These are phyloP conservation scores for Conomelus anceps DNA, from an alignment of 2,888 invertebrate species.

Conservation along the genomic window DNA sequence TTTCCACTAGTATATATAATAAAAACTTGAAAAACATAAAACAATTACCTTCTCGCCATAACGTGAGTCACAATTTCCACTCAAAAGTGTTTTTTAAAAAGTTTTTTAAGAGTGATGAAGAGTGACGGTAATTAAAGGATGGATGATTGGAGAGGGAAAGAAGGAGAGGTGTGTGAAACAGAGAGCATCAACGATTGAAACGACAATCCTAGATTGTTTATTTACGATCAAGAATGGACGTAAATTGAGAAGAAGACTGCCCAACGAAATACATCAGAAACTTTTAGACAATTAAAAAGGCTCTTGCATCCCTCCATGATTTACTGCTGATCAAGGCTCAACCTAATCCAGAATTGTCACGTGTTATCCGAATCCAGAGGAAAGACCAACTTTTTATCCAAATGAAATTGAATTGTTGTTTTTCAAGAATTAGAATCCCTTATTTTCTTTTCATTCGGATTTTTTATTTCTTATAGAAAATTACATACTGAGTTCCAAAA, in stretches of 20 bases:
- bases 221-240: background rate
- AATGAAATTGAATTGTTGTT: background rate
- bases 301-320: background rate
- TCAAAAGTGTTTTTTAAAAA: no score
- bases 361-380: background rate
- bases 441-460: background rate
- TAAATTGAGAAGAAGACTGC: background rate
- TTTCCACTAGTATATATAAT: no score
- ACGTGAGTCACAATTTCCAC: no score
- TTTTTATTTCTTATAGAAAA: background rate
- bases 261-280: slow-evolving; percentile 1
- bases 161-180: background rate
- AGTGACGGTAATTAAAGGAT: no score
- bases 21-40: no score
- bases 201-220: slow-evolving; percentile 8
- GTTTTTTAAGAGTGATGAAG: no score
- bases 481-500: background rate
- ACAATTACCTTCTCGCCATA: no score
- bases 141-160: background rate
- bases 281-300: slow-evolving; percentile 1
- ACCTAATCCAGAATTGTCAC: slow-evolving; percentile 10
- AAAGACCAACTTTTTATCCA: background rate
- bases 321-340: background rate
- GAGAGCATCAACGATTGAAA: background rate
- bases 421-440: background rate